These are phyloP conservation scores for Chaetodon trifascialis DNA, from an alignment of 2,113 vertebrate genomes.

Conservation along the genomic window DNA sequence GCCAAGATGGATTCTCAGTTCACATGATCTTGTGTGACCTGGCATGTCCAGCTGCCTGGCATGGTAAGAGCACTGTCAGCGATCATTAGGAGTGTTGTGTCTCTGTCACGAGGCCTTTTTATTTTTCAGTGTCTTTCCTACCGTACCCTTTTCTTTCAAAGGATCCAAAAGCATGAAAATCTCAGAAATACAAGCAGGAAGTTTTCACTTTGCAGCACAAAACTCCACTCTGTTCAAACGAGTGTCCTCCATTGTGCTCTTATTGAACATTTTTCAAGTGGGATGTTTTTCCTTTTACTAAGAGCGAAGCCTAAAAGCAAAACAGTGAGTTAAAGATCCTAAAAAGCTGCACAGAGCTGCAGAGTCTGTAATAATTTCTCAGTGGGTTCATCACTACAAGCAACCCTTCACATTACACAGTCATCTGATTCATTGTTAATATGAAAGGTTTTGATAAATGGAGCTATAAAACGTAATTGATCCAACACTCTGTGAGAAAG, in stretches of 20 bases:
- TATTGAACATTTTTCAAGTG: neutral
- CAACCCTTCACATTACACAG: neutral
- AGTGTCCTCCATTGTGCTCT: no score
- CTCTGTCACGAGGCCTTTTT: no score
- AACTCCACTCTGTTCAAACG: neutral
- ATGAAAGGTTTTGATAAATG: neutral
- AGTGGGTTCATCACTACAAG: neutral
- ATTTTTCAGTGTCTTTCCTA: no score
- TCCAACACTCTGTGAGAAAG: neutral
- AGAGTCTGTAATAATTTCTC: neutral
- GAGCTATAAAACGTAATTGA: neutral
- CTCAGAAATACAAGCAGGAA: no score
- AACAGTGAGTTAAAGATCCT: neutral
- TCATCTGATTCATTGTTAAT: neutral
- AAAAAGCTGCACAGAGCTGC: neutral
- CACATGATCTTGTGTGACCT: no score
- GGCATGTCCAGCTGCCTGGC: no score
- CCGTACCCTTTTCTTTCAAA: no score
- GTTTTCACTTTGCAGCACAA: neutral
- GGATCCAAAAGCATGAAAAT: no score
- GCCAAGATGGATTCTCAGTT: no score
- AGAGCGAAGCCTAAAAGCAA: neutral
- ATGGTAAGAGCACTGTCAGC: no score
- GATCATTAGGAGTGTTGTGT: no score
- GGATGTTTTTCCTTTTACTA: neutral